Base-by-base conservation (phyloP, 2,888 invertebrate genomes). In the Podabrus alpinus region DNA sequence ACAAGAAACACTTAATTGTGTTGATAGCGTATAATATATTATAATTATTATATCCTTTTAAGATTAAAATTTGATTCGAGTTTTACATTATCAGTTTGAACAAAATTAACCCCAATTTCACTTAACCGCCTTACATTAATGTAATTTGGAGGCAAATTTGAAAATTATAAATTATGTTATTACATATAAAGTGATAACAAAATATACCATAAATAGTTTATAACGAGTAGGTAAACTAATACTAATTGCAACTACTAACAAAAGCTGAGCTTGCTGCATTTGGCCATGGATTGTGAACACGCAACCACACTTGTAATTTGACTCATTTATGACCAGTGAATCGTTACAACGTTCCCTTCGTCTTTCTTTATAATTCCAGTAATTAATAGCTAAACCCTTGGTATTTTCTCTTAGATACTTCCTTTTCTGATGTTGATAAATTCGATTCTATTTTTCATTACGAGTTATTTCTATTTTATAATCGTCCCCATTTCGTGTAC, bases 231-330 rank as follows among this genome's bases (percentile, higher is more conserved):
- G 73, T 71, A 73, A 67, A 64, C 62, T 64, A 19, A 15, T 24
- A 21, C 78, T 79, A 78, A 79, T 80, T 80, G 77, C 77, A 78
- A 77, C 72, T 73, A 77, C 80, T 72, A 80, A 80, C 78, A 80
- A 80, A 77, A 78, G 77, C 78, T 74, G 75, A 19, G 74, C 76
- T 61, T 68, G 66, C 19, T 76, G 72, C 73, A 72, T 59, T 72
- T 76, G 76, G 78, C 74, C 79, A 77, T 77, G 76, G 78, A 78
- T 78, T 78, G 78, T 77, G 73, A 80, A 77, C 80, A 80, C 80
- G 80, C 80, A 79, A 80, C 80, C 79, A 77, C 78, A 70, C 71
- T 70, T 67, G 73, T 73, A 74, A 75, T 77, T 78, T 78, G 70
- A 71, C 71, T 74, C 76, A 69, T 76, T 76, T 74, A 76, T 71